phyloP scores from a whole-genome alignment of 2,113 vertebrate genomes.

The Hiodon tergisus region DNA sequence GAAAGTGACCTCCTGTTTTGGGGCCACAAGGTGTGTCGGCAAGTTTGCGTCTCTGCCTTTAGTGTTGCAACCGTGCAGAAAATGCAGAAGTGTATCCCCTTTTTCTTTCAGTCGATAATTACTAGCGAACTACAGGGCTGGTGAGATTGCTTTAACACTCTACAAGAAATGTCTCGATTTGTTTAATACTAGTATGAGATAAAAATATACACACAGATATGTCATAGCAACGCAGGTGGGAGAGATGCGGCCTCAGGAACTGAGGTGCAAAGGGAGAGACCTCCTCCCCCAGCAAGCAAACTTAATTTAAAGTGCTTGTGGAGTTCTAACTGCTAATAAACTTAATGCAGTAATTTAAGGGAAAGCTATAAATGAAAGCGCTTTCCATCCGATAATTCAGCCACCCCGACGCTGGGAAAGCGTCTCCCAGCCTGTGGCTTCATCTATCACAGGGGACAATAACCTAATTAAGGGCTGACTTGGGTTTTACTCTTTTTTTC shows the following conservation, averaged over 20 bases:
- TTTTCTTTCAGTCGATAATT: too few species aligned
- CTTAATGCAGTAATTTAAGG: constrained; percentile 35
- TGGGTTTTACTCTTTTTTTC: constrained; percentile 4
- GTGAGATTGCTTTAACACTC: too few species aligned
- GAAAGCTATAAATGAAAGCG: constrained; percentile 28
- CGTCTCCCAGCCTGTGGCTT: constrained; percentile 26
- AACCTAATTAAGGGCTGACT: constrained; percentile 29
- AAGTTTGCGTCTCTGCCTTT: not conserved
- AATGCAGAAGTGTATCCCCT: too few species aligned
- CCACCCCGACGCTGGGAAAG: constrained; percentile 18
- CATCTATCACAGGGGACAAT: constrained; percentile 32
- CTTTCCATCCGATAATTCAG: constrained; percentile 31
- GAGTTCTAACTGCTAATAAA: constrained; percentile 35
- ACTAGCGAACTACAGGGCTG: too few species aligned
- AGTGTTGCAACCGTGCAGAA: not conserved
- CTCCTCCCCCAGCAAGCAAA: constrained; percentile 7
- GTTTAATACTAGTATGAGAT: too few species aligned
- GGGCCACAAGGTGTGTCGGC: not conserved
- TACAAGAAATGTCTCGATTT: too few species aligned
- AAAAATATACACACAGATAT: not conserved
- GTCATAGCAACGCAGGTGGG: not conserved
- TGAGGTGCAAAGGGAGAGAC: not conserved
- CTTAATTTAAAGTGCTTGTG: constrained; percentile 30
- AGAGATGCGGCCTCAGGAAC: not conserved
- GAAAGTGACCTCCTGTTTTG: constrained; percentile 3